Percentiles rank a stretch among this genome's conserved stretches.
phyloP scores from a whole-genome alignment of 2,797 vertebrate genomes.

The Notolabrus celidotus region DNA sequence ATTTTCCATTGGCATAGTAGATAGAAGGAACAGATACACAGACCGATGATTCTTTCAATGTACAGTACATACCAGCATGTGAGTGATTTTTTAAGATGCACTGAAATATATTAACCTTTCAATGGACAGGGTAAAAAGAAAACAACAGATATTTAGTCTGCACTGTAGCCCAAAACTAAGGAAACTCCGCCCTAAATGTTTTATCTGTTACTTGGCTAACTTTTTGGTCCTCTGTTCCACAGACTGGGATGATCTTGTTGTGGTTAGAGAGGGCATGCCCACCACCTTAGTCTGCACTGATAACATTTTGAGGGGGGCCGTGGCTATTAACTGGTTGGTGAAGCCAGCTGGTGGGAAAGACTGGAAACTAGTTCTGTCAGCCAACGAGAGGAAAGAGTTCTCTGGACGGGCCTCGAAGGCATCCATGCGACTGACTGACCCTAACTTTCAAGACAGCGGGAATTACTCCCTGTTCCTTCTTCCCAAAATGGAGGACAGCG shows the following conservation, averaged over 20 bases:
- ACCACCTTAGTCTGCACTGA: slow-evolving; percentile 75
- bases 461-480: slow-evolving; percentile 76
- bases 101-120: not conserved
- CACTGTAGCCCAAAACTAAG: not conserved
- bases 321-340: slow-evolving; percentile 75
- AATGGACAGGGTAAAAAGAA: slow-evolving; percentile 6
- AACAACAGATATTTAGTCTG: too few relatives aligned
- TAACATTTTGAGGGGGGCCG: slow-evolving; percentile 17
- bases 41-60: not conserved
- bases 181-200: slow-evolving; percentile 8
- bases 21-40: not conserved
- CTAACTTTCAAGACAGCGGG: slow-evolving; percentile 67
- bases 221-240: slow-evolving; percentile 13
- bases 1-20: not conserved
- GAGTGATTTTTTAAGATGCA: not conserved
- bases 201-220: not conserved
- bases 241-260: slow-evolving; percentile 78
- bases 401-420: slow-evolving; percentile 41
- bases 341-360: slow-evolving; percentile 29
- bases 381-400: slow-evolving; percentile 50
- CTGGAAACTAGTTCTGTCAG: slow-evolving; percentile 77
- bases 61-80: not conserved
- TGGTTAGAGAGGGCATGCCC: slow-evolving; percentile 52
- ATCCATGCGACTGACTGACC: slow-evolving; percentile 65
- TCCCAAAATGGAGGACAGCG: slow-evolving; percentile 63